A percentile compares a stretch with the other conserved stretches of the same genome.
phyloP scores from a whole-genome alignment of 2,113 vertebrate genomes.

The Thalassarche chlororhynchos region DNA sequence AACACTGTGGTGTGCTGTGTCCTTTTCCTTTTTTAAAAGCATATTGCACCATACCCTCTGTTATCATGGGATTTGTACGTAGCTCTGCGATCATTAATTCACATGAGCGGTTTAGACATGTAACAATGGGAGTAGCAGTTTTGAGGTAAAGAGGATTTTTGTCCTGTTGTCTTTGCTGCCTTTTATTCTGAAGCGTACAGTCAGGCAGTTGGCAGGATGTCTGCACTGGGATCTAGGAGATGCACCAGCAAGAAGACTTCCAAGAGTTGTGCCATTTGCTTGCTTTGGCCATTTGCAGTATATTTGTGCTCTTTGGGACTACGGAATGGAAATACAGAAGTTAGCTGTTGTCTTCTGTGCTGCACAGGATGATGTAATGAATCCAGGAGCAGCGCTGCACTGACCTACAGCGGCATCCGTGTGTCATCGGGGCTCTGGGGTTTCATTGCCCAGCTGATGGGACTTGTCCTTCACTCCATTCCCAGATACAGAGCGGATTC shows the following conservation, averaged over 20 bases:
- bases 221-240: background rate
- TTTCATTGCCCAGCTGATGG: background rate
- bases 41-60: accelerated
- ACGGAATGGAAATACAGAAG: background rate
- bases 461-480: background rate
- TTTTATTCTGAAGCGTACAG: background rate
- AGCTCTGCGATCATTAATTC: background rate
- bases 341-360: background rate
- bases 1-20: background rate
- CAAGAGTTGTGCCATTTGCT: background rate
- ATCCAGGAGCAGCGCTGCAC: background rate
- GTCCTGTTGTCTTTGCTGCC: background rate
- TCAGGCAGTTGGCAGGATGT: background rate
- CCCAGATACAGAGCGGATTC: background rate
- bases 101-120: background rate
- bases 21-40: background rate
- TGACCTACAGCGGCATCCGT: accelerated
- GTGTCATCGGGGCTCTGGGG: background rate
- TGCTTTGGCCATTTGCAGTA: background rate
- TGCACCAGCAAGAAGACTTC: background rate
- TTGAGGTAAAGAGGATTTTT: background rate
- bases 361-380: accelerated
- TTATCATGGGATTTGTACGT: background rate
- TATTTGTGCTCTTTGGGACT: background rate
- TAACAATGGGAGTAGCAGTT: background rate